Base-by-base conservation (phyloP, 2,888 invertebrate genomes). In the Incurvaria masculella region DNA sequence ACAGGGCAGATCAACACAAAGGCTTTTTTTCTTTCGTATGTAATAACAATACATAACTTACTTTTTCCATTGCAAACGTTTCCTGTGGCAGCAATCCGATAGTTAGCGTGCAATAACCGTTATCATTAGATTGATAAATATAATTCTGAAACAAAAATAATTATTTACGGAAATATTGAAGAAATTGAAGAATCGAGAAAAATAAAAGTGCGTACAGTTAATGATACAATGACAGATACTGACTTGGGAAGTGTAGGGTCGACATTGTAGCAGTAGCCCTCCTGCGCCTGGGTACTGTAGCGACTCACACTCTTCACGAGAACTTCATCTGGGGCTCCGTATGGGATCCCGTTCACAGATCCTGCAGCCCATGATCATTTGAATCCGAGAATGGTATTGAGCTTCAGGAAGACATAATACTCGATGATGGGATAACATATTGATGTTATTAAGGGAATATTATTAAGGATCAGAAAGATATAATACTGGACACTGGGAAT, bases 41-140 rank as follows among this genome's bases (percentile, higher is more conserved):
- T 43, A 26, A 20, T 49, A 45, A 42, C n/a, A 54, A 16, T 38
- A 46, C 16, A 27, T 19, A 47, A 88, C 89, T 92, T 86, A 95
- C 95, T 93, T 94, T 78, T 93, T 96, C 96, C 96, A 96, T 72
- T 93, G 92, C 61, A 96, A 86, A 79, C 94, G 95, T 82, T 95
- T 95, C 59, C 83, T 83, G 62, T 57, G 65, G 65, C 58, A 61
- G 61, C 50, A 82, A 83, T 69, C 72, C 69, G 59, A 64, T 59
- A 47, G 67, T 56, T 58, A 68, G 78, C 75, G 65, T 70, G 69
- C 53, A 68, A 68, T 55, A 72, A 65, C 57, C 55, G 63, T 55
- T 46, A 26, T 52, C 51, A 57, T 62, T 63, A 59, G 56, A 60
- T 57, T 42, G 45, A 42, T 26, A 39, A 45, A 41, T 19, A 33